These are phyloP conservation scores for Clarias platycephalus DNA, from an alignment of 2,797 vertebrate genomes.

Conservation along the genomic window DNA sequence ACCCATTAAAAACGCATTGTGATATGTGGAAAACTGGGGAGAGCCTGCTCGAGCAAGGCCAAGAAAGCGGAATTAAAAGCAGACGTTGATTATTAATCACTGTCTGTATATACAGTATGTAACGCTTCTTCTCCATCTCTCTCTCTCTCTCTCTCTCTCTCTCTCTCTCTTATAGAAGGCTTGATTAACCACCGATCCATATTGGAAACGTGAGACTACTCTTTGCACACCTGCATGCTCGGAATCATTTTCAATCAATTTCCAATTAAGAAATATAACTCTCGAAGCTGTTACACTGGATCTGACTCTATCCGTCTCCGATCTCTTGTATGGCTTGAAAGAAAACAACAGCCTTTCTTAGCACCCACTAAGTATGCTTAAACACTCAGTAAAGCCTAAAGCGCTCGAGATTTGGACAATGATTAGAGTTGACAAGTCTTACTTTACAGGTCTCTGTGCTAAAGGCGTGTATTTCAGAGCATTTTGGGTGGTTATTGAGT, in stretches of 20 bases:
- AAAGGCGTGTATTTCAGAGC: conserved; percentile 19
- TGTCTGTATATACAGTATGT: neutral
- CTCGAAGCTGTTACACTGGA: neutral
- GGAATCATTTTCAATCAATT: neutral
- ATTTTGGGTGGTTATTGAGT: conserved; percentile 21
- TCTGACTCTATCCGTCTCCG: too few relatives aligned
- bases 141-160: neutral
- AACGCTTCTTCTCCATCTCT: neutral
- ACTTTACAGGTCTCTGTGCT: neutral
- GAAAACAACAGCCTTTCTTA: conserved; percentile 2
- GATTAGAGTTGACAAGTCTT: conserved; percentile 27
- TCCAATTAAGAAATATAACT: neutral
- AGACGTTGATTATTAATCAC: conserved; percentile 47
- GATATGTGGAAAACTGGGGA: conserved; percentile 43
- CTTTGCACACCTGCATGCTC: neutral
- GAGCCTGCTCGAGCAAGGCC: conserved; percentile 28
- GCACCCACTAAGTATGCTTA: neutral
- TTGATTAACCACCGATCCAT: neutral
- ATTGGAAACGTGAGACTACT: neutral
- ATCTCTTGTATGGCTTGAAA: neutral
- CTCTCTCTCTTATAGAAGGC: neutral
- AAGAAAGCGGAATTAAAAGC: conserved; percentile 50
- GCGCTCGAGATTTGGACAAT: neutral
- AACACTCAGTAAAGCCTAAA: neutral
- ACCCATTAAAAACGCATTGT: conserved; percentile 43